Evolutionary conservation across 1,140 invertebrate genomes (phyloP), one percentile per base, ranked within the genome.

Genomic region (Potamilus streckersoni): DNA sequence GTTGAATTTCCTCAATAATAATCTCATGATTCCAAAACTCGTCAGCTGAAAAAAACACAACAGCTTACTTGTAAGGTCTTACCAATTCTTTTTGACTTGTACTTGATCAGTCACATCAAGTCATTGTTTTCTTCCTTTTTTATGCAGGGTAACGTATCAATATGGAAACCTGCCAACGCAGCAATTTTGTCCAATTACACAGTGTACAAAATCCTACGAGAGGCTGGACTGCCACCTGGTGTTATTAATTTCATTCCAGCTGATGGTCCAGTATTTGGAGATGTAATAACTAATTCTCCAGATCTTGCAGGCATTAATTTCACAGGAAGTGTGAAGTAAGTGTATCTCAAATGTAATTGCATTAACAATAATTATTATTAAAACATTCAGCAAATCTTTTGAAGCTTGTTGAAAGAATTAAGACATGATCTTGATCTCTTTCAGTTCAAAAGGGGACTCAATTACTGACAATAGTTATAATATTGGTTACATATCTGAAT

Each of bases 161-260:
- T 99, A 67, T 99, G 98, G 98, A 99, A 99, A 90, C 98, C 98
- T 1, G 99, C 98, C 14, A 97, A 99, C 87, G 99, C 98, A 6
- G 97, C 98, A 49, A 87, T 99, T 15, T 92, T 99, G 2, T 98
- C 97, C 16, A 99, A 99, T 89, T 99, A 97, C 93, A 93, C 93
- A 70, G 96, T 98, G 70, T 99, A 95, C 86, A 95, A 98, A 89
- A 95, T 91, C 20, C 85, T 88, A 69, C 68, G 87, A 67, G 90
- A 91, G 72, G 89, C 89, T 49, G 90, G 91, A 49, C 92, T 99
- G 56, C 98, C 98, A 16, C 92, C 96, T 27, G 98, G 98, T 67
- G 95, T 99, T 55, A 97, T 99, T 2, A 99, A 99, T 90, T 99
- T 99, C 89, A 91, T 99, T 31, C 98, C 98, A 2, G 88, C 96